Percentiles rank a stretch among this genome's conserved stretches.
Evolutionary conservation across 2,888 invertebrate species (phyloP).

Genomic region (Nematopogon swammerdamellus): DNA sequence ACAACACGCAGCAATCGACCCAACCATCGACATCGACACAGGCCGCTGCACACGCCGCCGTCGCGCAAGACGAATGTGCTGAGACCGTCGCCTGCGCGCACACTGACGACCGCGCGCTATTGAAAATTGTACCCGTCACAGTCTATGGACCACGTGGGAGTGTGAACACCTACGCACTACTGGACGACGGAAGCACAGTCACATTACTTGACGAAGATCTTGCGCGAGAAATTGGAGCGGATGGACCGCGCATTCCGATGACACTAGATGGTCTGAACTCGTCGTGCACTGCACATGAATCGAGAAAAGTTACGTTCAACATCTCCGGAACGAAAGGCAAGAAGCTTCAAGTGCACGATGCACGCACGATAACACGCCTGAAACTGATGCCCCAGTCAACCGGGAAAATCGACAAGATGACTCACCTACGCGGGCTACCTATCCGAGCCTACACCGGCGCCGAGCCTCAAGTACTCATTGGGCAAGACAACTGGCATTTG

Average conservation of each 20-base stretch:
- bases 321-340: too few species aligned
- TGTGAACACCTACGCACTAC: not conserved
- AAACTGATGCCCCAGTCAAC: not conserved
- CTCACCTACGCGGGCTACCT: not conserved
- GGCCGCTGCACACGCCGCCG: not conserved
- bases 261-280: not conserved
- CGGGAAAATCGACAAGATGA: not conserved
- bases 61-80: not conserved
- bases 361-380: not conserved
- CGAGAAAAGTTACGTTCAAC: too few species aligned
- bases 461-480: not conserved
- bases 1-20: not conserved
- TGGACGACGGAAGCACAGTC: not conserved
- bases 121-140: not conserved
- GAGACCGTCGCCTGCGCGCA: not conserved
- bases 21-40: not conserved
- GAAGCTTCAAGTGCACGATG: not conserved
- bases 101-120: not conserved
- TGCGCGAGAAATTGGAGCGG: not conserved
- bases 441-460: not conserved
- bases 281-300: too few species aligned
- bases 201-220: not conserved
- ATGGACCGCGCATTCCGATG: not conserved
- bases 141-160: not conserved
- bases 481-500: constrained; percentile 1